A percentile compares a stretch with the other conserved stretches of the same genome.
Conservation (phyloP, 2,113 vertebrate species). For the Dinomys branickii region DNA sequence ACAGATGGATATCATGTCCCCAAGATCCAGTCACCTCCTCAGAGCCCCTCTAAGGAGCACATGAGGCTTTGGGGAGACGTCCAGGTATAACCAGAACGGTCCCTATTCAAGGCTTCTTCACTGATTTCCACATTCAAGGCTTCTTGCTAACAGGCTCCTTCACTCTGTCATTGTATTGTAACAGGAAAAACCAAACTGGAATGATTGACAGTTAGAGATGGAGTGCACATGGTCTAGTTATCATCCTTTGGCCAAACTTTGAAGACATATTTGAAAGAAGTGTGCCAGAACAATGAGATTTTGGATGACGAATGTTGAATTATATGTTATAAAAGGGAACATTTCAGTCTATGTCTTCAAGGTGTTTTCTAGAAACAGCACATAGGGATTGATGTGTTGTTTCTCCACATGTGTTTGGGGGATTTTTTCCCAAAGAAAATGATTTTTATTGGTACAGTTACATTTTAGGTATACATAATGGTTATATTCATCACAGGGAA, state of each 20-base stretch:
- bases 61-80: background rate
- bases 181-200: background rate
- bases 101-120: background rate
- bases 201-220: background rate
- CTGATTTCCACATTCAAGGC: background rate
- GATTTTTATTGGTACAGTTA: background rate
- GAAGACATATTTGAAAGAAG: background rate
- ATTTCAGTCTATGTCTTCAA: background rate
- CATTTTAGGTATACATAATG: background rate
- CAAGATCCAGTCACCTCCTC: background rate
- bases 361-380: background rate
- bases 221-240: background rate
- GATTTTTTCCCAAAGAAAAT: background rate
- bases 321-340: background rate
- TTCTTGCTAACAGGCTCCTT: background rate
- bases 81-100: background rate
- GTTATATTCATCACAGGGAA: background rate
- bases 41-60: background rate
- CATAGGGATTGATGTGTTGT: background rate
- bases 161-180: background rate
- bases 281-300: background rate
- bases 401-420: background rate
- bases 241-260: background rate
- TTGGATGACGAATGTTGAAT: background rate
- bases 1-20: background rate